These are phyloP conservation scores for Beris morrisii DNA, from an alignment of 2,888 invertebrate genomes.

Conservation along the genomic window DNA sequence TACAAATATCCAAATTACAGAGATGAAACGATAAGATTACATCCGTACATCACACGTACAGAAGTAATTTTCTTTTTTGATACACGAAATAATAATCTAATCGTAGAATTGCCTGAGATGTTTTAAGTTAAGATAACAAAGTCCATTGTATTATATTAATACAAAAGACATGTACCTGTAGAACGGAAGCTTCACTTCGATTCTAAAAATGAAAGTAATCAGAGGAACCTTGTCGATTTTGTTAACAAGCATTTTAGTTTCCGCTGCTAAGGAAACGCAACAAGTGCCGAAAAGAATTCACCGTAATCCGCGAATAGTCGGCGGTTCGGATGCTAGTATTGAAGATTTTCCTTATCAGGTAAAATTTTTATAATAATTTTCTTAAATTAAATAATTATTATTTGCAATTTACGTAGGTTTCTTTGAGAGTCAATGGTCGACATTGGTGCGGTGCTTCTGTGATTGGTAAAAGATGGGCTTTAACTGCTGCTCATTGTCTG, in stretches of 20 bases:
- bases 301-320: conserved; percentile 22
- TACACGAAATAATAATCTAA: conserved; percentile 21
- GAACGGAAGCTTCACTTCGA: conserved; percentile 1
- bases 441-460: conserved; percentile 38
- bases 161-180: not conserved
- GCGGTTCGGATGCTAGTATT: conserved; percentile 28
- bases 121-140: conserved; percentile 20
- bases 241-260: not conserved
- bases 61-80: not conserved
- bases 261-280: too few relatives aligned
- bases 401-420: conserved; percentile 25
- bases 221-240: not conserved
- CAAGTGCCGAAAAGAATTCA: not conserved
- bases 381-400: not conserved
- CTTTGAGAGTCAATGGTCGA: conserved; percentile 35
- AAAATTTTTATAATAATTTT: conserved; percentile 1
- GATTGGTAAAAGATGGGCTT: conserved; percentile 32
- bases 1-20: not conserved
- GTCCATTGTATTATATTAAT: conserved; percentile 1
- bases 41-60: not conserved
- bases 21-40: conserved; percentile 20
- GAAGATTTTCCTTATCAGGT: conserved; percentile 37
- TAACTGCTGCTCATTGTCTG: conserved; percentile 39
- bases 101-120: conserved; percentile 10
- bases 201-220: conserved; percentile 1